Base-by-base conservation (phyloP, 1,140 invertebrate genomes). In the Ceratina japonica region DNA sequence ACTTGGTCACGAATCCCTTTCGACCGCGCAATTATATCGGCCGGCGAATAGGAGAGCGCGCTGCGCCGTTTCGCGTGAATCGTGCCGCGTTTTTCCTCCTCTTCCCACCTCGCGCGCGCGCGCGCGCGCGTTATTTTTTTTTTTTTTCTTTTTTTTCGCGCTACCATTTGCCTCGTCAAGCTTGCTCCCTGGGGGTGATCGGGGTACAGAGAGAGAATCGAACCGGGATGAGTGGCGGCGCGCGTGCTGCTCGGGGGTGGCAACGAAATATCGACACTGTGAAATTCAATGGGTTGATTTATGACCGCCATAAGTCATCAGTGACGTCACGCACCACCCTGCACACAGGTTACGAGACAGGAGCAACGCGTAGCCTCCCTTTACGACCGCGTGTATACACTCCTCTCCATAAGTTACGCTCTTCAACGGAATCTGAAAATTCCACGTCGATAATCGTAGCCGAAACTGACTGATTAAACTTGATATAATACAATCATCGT, bases 281-380 rank as follows among this genome's bases (percentile, higher is more conserved):
- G 82, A 89, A 88, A 88, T 88, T 86, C 86, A 87, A 88, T 86
- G 85, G 83, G 24, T 87, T 88, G 86, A 89, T 89, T 89, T 89
- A 89, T 88, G 81, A 75, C 59, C 63, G 76, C 65, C 87, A 83
- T 89, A 89, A 88, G 87, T 89, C 87, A 88, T 78, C 84, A 64
- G 80, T 83, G 86, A 87, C 86, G 81, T 87, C 80, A 83, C 77
- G 80, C 75, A 76, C 76, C 76, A 65, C 69, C 76, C 79, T 62
- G 79, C 73, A 54, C 61, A 69, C 71, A 58, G 74, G 69, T 86
- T 80, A 66, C 66, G 66, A 76, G 81, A 71, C 61, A 65, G 58
- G 69, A 62, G 62, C 69, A 54, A 58, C 61, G 73, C 58, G 75
- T n/a, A 51, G 65, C 70, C 72, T 70, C 64, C 78, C 81, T 75